Percentiles rank a stretch among this genome's conserved stretches.
These are phyloP conservation scores for Corythornis cristatus DNA, from an alignment of 2,113 vertebrate genomes.

Conservation along the genomic window DNA sequence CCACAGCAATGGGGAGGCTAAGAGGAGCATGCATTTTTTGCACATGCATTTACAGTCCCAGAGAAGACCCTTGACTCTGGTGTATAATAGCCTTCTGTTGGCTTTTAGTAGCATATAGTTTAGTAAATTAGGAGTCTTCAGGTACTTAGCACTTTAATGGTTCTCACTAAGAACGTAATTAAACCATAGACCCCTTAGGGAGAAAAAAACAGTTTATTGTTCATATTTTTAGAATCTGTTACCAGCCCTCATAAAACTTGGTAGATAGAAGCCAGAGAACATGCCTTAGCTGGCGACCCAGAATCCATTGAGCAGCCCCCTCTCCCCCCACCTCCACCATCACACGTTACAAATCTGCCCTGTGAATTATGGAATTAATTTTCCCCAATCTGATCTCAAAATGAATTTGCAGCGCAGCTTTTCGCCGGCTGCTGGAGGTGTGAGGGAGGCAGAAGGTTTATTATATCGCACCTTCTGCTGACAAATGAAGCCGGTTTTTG, in stretches of 20 bases:
- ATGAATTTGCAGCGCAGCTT: neutral
- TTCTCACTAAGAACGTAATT: slow-evolving; percentile 73
- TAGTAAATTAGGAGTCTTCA: slow-evolving; percentile 69
- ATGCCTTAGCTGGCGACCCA: slow-evolving; percentile 20
- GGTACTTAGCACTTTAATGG: slow-evolving; percentile 70
- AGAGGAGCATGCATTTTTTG: neutral
- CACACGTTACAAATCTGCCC: slow-evolving; percentile 61
- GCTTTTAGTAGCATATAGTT: slow-evolving; percentile 37
- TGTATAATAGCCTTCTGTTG: slow-evolving; percentile 69
- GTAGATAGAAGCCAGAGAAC: slow-evolving; percentile 5
- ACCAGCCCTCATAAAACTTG: slow-evolving; percentile 49
- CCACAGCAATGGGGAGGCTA: neutral
- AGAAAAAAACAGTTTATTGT: slow-evolving; percentile 63
- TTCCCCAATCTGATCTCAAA: neutral
- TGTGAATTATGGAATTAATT: slow-evolving; percentile 33
- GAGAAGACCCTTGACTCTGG: slow-evolving; percentile 22
- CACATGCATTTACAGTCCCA: neutral
- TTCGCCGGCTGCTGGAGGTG: neutral
- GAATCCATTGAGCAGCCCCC: neutral
- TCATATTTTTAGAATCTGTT: slow-evolving; percentile 67
- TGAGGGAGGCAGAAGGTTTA: neutral
- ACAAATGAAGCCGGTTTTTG: neutral
- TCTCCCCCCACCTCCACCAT: neutral
- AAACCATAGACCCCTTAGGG: slow-evolving; percentile 63
- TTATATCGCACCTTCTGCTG: neutral